These are phyloP conservation scores for Drosophila demipolita DNA, from an alignment of 2,888 invertebrate genomes.

Conservation along the genomic window DNA sequence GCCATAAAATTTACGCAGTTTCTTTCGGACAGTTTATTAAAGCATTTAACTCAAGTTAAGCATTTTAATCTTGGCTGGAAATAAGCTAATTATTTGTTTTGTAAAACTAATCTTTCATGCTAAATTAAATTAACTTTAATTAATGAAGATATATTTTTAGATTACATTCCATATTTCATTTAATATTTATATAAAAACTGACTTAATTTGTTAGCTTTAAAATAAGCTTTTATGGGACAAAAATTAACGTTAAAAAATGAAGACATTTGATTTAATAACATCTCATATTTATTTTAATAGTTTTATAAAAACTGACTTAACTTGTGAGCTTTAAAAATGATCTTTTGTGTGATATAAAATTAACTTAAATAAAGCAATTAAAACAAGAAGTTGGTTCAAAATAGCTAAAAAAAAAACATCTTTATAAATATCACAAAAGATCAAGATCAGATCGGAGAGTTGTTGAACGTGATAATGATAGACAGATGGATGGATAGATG, in stretches of 20 bases:
- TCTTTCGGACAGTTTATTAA: slow-evolving; percentile 19
- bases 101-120: background rate
- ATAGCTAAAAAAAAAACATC: background rate
- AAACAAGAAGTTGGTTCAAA: background rate
- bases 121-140: background rate
- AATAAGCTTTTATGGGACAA: background rate
- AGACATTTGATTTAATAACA: background rate
- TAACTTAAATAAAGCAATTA: background rate
- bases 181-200: background rate
- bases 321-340: background rate
- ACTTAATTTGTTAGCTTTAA: background rate
- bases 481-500: background rate
- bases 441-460: slow-evolving; percentile 21
- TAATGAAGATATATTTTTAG: background rate
- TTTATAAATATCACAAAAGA: background rate
- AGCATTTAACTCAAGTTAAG: slow-evolving; percentile 4
- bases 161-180: background rate
- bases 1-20: slow-evolving; percentile 44
- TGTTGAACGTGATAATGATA: slow-evolving; percentile 41
- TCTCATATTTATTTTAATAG: background rate
- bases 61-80: slow-evolving; percentile 5
- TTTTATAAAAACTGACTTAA: background rate
- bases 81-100: background rate
- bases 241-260: background rate
- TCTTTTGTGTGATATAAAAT: background rate